These are phyloP conservation scores for Ailurus styani DNA, from an alignment of 2,113 vertebrate genomes.

Conservation along the genomic window DNA sequence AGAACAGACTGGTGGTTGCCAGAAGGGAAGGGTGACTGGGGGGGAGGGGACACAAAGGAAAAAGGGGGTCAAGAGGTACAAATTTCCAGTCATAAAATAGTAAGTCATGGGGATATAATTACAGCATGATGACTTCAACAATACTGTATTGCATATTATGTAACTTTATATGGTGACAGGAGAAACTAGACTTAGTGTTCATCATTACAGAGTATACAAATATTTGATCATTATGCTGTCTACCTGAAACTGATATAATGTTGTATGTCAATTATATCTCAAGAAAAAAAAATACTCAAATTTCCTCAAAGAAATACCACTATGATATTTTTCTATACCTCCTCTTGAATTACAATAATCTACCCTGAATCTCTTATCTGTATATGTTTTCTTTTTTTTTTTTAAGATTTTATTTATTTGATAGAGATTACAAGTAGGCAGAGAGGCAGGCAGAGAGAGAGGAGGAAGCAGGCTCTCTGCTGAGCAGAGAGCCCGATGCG, in stretches of 20 bases:
- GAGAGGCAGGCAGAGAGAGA: too few relatives aligned
- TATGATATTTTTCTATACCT: neutral
- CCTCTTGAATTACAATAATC: neutral
- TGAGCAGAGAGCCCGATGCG: too few relatives aligned
- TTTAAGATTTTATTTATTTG: too few relatives aligned
- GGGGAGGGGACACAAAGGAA: neutral
- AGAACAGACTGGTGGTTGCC: neutral
- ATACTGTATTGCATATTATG: neutral
- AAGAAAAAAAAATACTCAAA: neutral
- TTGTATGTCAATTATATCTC: neutral
- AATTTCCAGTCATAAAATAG: neutral
- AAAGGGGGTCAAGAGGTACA: neutral
- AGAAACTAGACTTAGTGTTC: neutral
- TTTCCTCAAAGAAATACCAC: neutral
- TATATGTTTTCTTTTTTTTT: too few relatives aligned
- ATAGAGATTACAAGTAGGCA: too few relatives aligned
- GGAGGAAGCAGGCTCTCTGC: too few relatives aligned
- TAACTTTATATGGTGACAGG: neutral
- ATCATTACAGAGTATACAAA: neutral
- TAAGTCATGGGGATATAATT: neutral
- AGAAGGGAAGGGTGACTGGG: neutral
- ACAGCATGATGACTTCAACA: neutral
- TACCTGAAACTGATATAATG: neutral
- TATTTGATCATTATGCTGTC: neutral
- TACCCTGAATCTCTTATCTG: neutral